Evolutionary conservation across 1,140 invertebrate genomes (phyloP), one percentile per base, ranked within the genome.

Genomic region (Melitaea cinxia): DNA sequence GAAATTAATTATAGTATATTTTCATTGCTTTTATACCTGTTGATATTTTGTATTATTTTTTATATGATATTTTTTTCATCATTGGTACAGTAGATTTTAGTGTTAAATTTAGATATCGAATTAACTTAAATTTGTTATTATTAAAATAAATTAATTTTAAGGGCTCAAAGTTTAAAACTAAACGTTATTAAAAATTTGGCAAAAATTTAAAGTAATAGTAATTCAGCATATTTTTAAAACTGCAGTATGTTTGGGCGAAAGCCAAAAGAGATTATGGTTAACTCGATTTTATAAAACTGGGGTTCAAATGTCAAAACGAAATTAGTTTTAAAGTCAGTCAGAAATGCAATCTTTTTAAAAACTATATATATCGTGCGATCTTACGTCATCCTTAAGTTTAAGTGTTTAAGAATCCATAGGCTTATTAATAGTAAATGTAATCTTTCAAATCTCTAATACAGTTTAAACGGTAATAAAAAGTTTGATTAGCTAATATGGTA

Each of bases 231-330:
- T 56, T 56, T 56, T 33, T 12, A 4, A 42, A 53, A 30, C 26
- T 56, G 62, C 33, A 55, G 39, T 23, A 42, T 45, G 37, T 35
- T 65, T 65, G 64, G 64, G 55, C 12, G 30, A 54, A 49, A 47
- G 26, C 56, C 56, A 54, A 65, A 59, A 65, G 47, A 57, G 49
- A 59, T 65, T 45, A 65, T 65, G 52, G 45, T 59, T 35, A 54
- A 49, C 52, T 54, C 47, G 39, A 53, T 65, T 52, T 35, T 55
- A 55, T 21, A 12, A 14, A 39, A 56, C 33, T 23, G n/a, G 42
- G 14, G 42, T 47, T 47, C 42, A 10, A 12, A 12, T 21, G 19
- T 21, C 10, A 42, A 47, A 47, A 5, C 7, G 23, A 47, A 47
- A 47, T 47, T 23, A 23, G 19, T 47, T 21, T 10, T 19, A 21